Evolutionary conservation across 2,888 invertebrate species (phyloP).

Genomic region (Magallana nippona): DNA sequence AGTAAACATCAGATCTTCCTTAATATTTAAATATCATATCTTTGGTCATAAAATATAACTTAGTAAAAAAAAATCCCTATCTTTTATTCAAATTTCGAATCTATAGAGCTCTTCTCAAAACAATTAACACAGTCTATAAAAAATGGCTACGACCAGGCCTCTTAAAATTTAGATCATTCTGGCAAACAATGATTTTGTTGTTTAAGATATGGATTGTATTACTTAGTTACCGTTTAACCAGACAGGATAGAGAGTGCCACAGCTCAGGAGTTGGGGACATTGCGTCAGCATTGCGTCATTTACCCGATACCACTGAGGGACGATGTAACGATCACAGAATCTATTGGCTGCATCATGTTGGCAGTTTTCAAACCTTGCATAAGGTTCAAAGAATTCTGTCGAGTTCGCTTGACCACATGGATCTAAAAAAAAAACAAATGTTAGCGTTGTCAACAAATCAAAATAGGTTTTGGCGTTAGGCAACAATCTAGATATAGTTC

Average conservation of each 20-base stretch:
- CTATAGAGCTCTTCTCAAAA: no score
- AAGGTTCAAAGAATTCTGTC: conserved; percentile 3
- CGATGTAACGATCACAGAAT: background rate
- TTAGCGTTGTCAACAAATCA: no score
- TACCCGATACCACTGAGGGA: background rate
- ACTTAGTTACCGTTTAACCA: background rate
- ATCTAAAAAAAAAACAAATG: background rate
- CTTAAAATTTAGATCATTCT: background rate
- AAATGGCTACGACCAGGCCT: no score
- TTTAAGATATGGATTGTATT: background rate
- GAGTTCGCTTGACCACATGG: background rate
- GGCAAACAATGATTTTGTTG: background rate
- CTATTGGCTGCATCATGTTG: background rate
- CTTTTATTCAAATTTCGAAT: no score
- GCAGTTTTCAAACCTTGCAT: background rate
- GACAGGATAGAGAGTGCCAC: background rate
- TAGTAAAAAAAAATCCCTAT: no score
- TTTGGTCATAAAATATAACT: no score
- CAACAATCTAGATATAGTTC: no score
- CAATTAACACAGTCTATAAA: no score
- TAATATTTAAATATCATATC: no score
- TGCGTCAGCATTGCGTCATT: background rate
- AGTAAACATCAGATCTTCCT: no score
- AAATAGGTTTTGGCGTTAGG: no score
- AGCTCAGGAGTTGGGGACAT: background rate